Conservation (phyloP, 2,888 invertebrate species). For the Encarsia formosa region DNA sequence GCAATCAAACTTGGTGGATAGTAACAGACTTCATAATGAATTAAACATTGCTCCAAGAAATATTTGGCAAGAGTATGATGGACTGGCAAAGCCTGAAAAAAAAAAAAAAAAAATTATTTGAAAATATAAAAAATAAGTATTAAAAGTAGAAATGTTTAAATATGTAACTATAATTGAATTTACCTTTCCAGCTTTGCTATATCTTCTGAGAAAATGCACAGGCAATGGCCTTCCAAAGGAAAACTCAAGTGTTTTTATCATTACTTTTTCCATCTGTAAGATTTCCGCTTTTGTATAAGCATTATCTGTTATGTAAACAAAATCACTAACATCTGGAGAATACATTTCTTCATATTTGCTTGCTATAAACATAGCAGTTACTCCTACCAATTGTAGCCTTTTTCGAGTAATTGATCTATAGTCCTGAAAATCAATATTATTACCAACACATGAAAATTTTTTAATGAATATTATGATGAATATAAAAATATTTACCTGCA, state of each 20-base stretch:
- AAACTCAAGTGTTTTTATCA: slow-evolving; percentile 73
- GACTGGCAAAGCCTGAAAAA: slow-evolving; percentile 59
- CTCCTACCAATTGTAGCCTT: slow-evolving; percentile 82
- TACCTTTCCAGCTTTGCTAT: slow-evolving; percentile 56
- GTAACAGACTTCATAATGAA: slow-evolving; percentile 76
- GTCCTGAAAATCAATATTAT: slow-evolving; percentile 49
- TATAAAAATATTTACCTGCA: slow-evolving; percentile 60
- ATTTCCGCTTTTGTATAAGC: slow-evolving; percentile 77
- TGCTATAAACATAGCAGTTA: slow-evolving; percentile 84
- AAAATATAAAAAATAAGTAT: slow-evolving; percentile 4
- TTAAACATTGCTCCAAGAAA: slow-evolving; percentile 77
- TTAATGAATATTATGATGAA: neutral
- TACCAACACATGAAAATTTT: slow-evolving; percentile 19
- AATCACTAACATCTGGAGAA: slow-evolving; percentile 81
- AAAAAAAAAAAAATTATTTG: neutral
- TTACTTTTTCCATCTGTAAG: slow-evolving; percentile 75
- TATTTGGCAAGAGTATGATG: slow-evolving; percentile 86
- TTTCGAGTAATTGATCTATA: slow-evolving; percentile 62
- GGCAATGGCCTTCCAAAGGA: slow-evolving; percentile 82
- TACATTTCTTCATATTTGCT: slow-evolving; percentile 95
- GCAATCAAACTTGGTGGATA: slow-evolving; percentile 80
- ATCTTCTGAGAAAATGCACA: slow-evolving; percentile 84
- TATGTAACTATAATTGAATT: slow-evolving; percentile 2
- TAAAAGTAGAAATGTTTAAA: neutral
- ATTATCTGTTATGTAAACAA: slow-evolving; percentile 86